phyloP scores from a whole-genome alignment of 2,888 invertebrate species.

The Willowsia nigromaculata region DNA sequence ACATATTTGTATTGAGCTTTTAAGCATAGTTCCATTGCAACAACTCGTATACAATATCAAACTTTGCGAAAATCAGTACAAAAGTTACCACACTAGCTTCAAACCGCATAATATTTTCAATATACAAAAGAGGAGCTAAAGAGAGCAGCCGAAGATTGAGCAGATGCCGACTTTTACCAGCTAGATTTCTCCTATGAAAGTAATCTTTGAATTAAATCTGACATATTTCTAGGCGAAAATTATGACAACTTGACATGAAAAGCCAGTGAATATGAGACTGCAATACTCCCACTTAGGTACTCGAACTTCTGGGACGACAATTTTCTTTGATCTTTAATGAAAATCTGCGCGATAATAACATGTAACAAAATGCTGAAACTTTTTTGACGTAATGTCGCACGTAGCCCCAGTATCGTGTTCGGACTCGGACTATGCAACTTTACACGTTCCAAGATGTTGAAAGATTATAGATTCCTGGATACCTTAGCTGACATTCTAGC shows the following conservation, averaged over 20 bases:
- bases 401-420: no score
- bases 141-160: conserved; percentile 24
- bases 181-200: conserved; percentile 36
- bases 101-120: background rate
- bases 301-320: no score
- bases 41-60: background rate
- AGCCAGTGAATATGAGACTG: conserved; percentile 36
- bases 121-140: no score
- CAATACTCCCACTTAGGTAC: no score
- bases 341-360: no score
- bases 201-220: conserved; percentile 63
- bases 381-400: no score
- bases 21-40: background rate
- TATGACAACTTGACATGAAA: conserved; percentile 57
- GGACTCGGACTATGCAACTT: no score
- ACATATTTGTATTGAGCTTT: background rate
- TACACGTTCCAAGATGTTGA: no score
- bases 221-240: conserved; percentile 39
- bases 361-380: no score
- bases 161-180: conserved; percentile 43
- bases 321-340: no score
- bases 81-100: background rate
- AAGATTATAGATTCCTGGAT: no score
- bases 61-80: background rate
- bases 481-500: no score